Conservation (phyloP, 2,113 vertebrate species). For the Lamprotornis superbus region DNA sequence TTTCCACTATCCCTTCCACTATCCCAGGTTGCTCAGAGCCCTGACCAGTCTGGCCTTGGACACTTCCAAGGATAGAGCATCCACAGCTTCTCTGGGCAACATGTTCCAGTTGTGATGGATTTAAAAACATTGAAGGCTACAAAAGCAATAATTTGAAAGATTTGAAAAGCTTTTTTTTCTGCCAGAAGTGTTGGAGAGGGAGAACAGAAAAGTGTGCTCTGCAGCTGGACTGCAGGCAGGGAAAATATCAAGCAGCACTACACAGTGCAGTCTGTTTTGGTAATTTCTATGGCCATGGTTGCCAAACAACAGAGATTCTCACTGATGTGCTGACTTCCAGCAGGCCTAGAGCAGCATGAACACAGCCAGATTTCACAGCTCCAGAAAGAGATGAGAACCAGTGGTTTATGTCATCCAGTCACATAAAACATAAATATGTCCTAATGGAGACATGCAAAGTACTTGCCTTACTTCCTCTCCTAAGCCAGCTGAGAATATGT, state of each 20-base stretch:
- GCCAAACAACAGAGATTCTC: conserved; percentile 27
- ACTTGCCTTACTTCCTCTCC: background rate
- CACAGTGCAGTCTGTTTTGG: background rate
- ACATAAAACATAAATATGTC: conserved; percentile 14
- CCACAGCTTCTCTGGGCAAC: background rate
- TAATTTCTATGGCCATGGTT: background rate
- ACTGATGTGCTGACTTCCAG: background rate
- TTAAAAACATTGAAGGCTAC: background rate
- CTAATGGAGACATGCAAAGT: background rate
- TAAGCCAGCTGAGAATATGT: background rate
- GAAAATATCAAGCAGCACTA: background rate
- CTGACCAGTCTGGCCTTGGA: background rate
- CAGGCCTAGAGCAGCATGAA: background rate
- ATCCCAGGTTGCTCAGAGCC: background rate
- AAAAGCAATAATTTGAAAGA: background rate
- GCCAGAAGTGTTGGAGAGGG: background rate
- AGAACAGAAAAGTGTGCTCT: background rate
- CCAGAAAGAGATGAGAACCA: background rate
- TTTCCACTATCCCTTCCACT: background rate
- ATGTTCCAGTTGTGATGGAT: background rate
- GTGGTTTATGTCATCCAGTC: background rate
- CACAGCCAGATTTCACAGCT: background rate
- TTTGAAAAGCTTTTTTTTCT: background rate
- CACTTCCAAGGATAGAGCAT: background rate
- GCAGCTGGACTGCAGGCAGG: background rate